Percentiles rank a stretch among this genome's conserved stretches.
These are phyloP conservation scores for Grammomys dolichurus DNA, from an alignment of 2,113 vertebrate species.

Conservation along the genomic window DNA sequence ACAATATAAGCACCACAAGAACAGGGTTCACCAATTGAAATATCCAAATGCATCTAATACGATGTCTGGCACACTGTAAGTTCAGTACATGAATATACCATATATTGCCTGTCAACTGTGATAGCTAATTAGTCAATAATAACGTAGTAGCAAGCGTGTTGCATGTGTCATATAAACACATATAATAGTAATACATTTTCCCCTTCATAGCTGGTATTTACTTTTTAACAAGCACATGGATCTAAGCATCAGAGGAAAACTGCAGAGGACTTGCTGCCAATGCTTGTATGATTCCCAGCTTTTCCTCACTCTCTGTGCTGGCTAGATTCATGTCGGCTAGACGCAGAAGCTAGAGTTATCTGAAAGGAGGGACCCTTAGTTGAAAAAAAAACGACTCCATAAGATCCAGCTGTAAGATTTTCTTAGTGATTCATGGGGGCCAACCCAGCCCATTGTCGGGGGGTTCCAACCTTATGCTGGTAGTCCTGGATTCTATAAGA, in stretches of 20 bases:
- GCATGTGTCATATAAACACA: background rate
- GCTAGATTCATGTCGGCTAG: background rate
- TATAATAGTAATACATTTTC: background rate
- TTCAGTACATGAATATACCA: background rate
- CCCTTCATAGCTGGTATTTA: background rate
- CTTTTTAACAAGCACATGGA: background rate
- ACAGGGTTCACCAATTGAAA: slow-evolving; percentile 15
- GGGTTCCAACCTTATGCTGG: background rate
- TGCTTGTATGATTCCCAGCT: background rate
- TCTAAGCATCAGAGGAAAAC: background rate
- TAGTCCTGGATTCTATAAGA: background rate
- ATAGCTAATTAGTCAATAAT: slow-evolving; percentile 13
- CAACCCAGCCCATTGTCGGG: background rate
- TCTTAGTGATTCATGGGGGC: background rate
- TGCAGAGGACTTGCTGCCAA: background rate
- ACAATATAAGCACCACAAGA: slow-evolving; percentile 15
- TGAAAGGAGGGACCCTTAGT: background rate
- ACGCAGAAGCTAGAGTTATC: background rate
- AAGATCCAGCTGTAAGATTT: background rate
- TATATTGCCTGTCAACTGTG: background rate
- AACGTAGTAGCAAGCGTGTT: background rate
- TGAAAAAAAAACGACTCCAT: background rate
- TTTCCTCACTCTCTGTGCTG: background rate
- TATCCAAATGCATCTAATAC: background rate
- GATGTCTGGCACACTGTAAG: background rate